Base-by-base conservation (phyloP, 2,113 vertebrate genomes). In the Xiphorhynchus elegans region DNA sequence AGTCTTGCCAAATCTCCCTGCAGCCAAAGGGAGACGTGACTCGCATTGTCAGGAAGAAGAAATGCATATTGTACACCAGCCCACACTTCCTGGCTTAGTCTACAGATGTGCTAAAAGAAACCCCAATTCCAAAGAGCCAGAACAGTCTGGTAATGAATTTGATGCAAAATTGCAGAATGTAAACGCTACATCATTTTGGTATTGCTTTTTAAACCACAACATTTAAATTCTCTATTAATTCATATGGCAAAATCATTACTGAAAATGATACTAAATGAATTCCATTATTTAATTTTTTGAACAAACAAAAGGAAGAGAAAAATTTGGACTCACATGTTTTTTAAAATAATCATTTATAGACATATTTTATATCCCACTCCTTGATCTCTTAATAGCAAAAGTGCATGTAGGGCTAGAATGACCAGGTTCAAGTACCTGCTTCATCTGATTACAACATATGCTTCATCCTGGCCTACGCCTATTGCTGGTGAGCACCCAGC, bases 11-110 rank as follows among this genome's bases (percentile, higher is more conserved):
- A 60, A 64, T 35, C 53, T 73, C 53, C 64, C 60, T 72, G 24
- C 52, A 29, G 39, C 26, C 78, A 40, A 78, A 72, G 21, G 14
- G 9, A 87, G 8, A 52, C 10, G 33, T 17, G 18, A 14, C 15
- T 47, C 56, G 25, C 21, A 17, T 46, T 2, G 0, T 31, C n/a
- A 52, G 18, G 49, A 64, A 46, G 59, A 91, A 69, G 39, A 77
- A 58, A 72, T 9, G 9, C 8, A 21, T 0, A 0, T 18, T 70
- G 19, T 4, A 5, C 21, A 42, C 77, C 20, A 35, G 35, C 24
- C 53, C 35, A 35, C 1, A 0, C 7, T 75, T 76, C 19, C 15
- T 69, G 42, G 5, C 2, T 64, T 78, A 75, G 23, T 72, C 40
- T 68, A 39, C 11, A 28, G 40, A 44, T 19, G 17, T 53, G 24